Base-by-base conservation (phyloP, 92 coral and sea anemone genomes). In the Meandrina meandrites region DNA sequence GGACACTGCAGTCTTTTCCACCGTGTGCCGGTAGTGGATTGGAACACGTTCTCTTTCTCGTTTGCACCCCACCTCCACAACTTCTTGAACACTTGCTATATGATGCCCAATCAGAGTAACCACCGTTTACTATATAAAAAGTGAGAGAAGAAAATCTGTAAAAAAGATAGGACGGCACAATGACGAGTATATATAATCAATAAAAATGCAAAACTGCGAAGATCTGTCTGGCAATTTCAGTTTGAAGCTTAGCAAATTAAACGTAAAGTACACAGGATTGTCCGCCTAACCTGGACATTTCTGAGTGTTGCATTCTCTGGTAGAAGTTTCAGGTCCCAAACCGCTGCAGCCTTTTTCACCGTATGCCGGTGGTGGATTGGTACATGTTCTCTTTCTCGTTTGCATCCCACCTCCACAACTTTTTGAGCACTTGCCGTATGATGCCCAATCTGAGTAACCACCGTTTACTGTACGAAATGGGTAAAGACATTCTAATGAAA, bases 61-160 rank as follows among this genome's bases (percentile, higher is more conserved):
- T 66, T 45, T 86, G 89, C 9, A 17, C 30, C 24, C 89, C 89
- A 37, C 76, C 78, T 19, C 89, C 89, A 42, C 89, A 86, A 16
- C 66, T 28, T 7, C 48, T 79, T 0, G 77, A 64, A 17, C 89
- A 86, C 12, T 24, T 5, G 30, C 67, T 48, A 24, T 79, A 86
- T 24, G 68, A 54, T 50, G 53, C 73, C 89, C 89, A 86, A 37
- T 30, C 53, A 1, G 89, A 73, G 27, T 86, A 86, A 28, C 89
- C 89, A 27, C 89, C 89, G 71, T 78, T 19, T 1, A 86, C 89
- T 85, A 14, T 48, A 48, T 4, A 48, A 13, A 48, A 48, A 48
- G 53, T n/a, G n/a, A n/a, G n/a, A n/a, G n/a, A n/a, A n/a, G n/a
- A n/a, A n/a, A n/a, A n/a, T n/a, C n/a, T n/a, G n/a, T n/a, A n/a